phyloP scores from a whole-genome alignment of 1,140 invertebrate genomes.

The Zeugodacus cucurbitae region DNA sequence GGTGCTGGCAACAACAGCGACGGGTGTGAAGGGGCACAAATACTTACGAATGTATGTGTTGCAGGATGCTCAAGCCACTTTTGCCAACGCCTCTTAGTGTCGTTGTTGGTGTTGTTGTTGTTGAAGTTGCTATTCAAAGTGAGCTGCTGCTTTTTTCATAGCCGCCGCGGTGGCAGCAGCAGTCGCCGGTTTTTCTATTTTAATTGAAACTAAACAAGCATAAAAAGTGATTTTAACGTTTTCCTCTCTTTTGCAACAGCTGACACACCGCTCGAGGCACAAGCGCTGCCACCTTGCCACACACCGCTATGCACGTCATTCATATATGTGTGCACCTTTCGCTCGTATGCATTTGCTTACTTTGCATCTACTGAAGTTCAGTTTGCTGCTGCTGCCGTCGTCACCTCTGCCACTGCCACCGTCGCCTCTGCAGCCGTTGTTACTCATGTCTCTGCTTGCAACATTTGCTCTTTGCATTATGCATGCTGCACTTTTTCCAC shows the following conservation, averaged over 20 bases:
- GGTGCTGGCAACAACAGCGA: neutral
- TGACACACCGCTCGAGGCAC: neutral
- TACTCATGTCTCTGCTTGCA: neutral
- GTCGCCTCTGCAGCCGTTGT: neutral
- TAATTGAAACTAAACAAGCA: slow-evolving; percentile 30
- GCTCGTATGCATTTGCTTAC: neutral
- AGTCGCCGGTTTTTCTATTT: neutral
- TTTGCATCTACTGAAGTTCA: neutral
- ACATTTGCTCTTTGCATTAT: slow-evolving; percentile 35
- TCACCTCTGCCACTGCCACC: neutral
- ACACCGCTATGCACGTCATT: neutral
- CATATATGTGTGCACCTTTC: neutral
- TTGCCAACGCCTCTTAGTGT: neutral
- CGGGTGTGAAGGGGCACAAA: neutral
- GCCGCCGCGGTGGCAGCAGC: neutral
- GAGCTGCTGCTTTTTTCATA: neutral
- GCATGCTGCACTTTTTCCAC: slow-evolving; percentile 4
- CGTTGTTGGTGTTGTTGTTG: neutral
- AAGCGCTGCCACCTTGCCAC: neutral
- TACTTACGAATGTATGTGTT: neutral
- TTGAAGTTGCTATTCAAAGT: neutral
- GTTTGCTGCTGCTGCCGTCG: neutral
- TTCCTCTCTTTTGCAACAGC: neutral
- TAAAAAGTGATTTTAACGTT: slow-evolving; percentile 21
- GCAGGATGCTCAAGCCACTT: neutral